phyloP scores from a whole-genome alignment of 2,888 invertebrate species.

The Acronicta aceris region DNA sequence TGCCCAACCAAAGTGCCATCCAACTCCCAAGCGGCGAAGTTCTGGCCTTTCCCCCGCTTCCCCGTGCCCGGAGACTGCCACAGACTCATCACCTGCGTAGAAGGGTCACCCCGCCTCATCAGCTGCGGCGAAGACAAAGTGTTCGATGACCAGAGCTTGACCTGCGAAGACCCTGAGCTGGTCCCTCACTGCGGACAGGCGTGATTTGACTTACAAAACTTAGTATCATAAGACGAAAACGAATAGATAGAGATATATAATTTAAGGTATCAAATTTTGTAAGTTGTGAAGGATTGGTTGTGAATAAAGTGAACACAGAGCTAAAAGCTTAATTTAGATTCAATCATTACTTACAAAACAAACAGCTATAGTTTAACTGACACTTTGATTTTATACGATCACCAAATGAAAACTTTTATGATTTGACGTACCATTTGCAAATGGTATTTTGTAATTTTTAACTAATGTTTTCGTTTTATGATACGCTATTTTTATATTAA shows the following conservation, averaged over 20 bases:
- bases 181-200: conserved; percentile 85
- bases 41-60: conserved; percentile 98
- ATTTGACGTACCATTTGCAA: background rate
- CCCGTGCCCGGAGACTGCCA: conserved; percentile 96
- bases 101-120: conserved; percentile 96
- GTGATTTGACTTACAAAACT: conserved; percentile 58
- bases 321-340: background rate
- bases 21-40: conserved; percentile 94
- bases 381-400: background rate
- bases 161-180: conserved; percentile 94
- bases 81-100: conserved; percentile 96
- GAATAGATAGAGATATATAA: conserved; percentile 12
- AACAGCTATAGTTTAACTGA: background rate
- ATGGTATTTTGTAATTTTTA: background rate
- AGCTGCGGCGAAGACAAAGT: conserved; percentile 96
- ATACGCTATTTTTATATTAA: conserved; percentile 59
- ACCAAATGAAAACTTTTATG: too few species aligned
- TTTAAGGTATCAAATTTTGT: conserved; percentile 10
- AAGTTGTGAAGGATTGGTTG: background rate
- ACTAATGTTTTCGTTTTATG: conserved; percentile 75
- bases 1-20: conserved; percentile 96
- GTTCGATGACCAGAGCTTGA: conserved; percentile 94
- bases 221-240: conserved; percentile 76
- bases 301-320: background rate
- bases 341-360: background rate